phyloP scores from a whole-genome alignment of 2,888 invertebrate genomes.

The Andricus curvator region DNA sequence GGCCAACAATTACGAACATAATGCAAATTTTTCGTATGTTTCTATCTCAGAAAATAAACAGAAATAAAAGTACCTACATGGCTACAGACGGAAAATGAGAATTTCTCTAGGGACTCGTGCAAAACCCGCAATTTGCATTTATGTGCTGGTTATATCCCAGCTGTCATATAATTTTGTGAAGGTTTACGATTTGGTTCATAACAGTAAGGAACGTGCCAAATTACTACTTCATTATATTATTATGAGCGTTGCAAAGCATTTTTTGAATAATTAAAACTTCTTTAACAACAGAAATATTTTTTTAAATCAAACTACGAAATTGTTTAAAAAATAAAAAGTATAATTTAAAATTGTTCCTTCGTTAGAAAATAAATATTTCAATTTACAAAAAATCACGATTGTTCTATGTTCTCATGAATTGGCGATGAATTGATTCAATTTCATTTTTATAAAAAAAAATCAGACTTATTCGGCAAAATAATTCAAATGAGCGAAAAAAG shows the following conservation, averaged over 20 bases:
- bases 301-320: not conserved
- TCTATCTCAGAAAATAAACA: too few species aligned
- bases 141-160: not conserved
- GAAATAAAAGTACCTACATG: too few species aligned
- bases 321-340: not conserved
- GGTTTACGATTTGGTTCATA: constrained; percentile 2
- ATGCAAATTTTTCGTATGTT: too few species aligned
- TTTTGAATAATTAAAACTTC: not conserved
- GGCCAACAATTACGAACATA: too few species aligned
- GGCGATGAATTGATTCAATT: not conserved
- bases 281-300: not conserved
- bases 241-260: not conserved
- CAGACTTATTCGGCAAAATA: not conserved
- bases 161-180: not conserved
- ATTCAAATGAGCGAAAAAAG: not conserved
- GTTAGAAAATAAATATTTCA: too few species aligned
- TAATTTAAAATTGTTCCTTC: not conserved
- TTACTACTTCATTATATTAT: not conserved
- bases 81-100: not conserved
- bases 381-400: not conserved
- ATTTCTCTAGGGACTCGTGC: not conserved
- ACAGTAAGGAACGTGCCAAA: constrained; percentile 6
- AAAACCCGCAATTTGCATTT: not conserved
- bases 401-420: too few species aligned
- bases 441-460: not conserved